Evolutionary conservation across 2,888 invertebrate species (phyloP).

Genomic region (Cyaniris semiargus): DNA sequence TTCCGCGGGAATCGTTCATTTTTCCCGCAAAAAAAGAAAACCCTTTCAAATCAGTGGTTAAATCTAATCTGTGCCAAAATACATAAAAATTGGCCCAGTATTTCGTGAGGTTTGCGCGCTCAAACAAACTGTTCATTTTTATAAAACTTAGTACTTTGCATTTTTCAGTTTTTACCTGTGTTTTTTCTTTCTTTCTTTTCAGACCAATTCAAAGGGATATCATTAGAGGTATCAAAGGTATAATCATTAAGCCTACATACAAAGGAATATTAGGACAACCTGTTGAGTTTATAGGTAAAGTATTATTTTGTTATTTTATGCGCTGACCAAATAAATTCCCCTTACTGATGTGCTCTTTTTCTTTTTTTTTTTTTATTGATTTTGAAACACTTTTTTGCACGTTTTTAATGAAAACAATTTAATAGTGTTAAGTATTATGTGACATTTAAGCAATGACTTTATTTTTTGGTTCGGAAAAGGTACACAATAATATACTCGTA

Average conservation of each 20-base stretch:
- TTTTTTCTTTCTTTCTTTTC: constrained; percentile 58
- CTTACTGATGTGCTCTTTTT: not conserved
- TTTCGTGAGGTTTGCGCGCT: too few species aligned
- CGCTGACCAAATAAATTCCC: not conserved
- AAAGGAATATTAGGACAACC: constrained; percentile 94
- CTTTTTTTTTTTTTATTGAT: too few species aligned
- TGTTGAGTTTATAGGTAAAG: constrained; percentile 95
- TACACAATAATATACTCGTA: not conserved
- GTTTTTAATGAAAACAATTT: not conserved
- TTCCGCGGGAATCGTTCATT: too few species aligned
- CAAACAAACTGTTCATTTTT: too few species aligned
- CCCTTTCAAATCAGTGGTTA: too few species aligned
- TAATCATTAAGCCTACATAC: constrained; percentile 86
- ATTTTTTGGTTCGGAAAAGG: not conserved
- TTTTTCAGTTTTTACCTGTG: not conserved
- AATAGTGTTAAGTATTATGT: not conserved
- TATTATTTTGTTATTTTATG: constrained; percentile 26
- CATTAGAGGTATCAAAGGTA: constrained; percentile 91
- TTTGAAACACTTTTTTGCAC: not conserved
- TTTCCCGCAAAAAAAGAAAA: too few species aligned
- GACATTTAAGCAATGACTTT: not conserved
- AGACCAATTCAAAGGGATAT: constrained; percentile 79
- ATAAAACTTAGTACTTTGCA: too few species aligned
- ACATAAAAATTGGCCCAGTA: too few species aligned
- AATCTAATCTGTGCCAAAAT: too few species aligned